These are phyloP conservation scores for Ametastegia equiseti DNA, from an alignment of 2,888 invertebrate genomes.

Conservation along the genomic window DNA sequence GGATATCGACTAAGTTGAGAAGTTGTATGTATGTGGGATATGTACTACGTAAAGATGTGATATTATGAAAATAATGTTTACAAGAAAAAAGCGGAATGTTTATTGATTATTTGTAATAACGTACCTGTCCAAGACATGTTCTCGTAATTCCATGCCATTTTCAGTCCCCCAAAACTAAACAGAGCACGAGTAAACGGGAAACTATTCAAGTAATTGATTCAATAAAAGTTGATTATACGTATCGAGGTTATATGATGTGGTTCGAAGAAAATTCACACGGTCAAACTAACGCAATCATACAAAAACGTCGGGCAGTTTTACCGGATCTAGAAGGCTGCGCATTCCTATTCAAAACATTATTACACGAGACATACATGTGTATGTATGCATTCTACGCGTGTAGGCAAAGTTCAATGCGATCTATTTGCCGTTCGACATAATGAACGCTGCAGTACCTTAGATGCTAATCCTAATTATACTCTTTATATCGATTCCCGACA, in stretches of 20 bases:
- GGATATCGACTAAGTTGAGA: constrained; percentile 16
- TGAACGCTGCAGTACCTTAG: not conserved
- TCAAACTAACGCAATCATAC: constrained; percentile 57
- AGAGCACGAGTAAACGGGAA: constrained; percentile 13
- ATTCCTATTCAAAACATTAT: constrained; percentile 26
- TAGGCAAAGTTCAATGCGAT: constrained; percentile 3
- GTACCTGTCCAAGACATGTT: constrained; percentile 79
- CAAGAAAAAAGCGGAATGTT: not conserved
- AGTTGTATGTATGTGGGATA: not conserved
- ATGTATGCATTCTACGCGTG: not conserved
- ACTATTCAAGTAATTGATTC: constrained; percentile 59
- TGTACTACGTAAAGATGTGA: not conserved
- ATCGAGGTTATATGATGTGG: constrained; percentile 56
- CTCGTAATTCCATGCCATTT: constrained; percentile 78
- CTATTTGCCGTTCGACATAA: constrained; percentile 10
- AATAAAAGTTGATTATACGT: constrained; percentile 57
- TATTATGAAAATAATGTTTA: not conserved
- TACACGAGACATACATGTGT: not conserved
- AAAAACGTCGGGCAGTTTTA: constrained; percentile 39
- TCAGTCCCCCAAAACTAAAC: constrained; percentile 31
- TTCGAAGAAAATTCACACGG: constrained; percentile 53
- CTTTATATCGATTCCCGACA: not conserved
- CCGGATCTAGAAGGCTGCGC: constrained; percentile 39
- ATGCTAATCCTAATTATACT: not conserved
- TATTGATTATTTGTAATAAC: constrained; percentile 49